phyloP scores from a whole-genome alignment of 2,888 invertebrate species.

The Tineola bisselliella region DNA sequence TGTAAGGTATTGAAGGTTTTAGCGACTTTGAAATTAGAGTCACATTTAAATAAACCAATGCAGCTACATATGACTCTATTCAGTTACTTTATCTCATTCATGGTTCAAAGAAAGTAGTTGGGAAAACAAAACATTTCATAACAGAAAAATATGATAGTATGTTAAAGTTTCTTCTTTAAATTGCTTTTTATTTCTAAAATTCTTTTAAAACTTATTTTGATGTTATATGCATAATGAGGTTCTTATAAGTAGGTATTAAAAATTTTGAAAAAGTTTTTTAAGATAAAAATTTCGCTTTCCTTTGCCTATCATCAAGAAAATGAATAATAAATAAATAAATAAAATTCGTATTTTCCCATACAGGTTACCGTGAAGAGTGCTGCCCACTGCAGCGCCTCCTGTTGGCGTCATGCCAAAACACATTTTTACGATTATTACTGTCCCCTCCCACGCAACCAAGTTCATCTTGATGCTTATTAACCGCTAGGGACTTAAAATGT shows the following conservation, averaged over 20 bases:
- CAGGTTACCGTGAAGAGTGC: background rate
- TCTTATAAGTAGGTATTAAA: too few species aligned
- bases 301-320: background rate
- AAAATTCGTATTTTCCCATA: background rate
- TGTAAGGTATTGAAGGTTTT: too few species aligned
- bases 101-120: background rate
- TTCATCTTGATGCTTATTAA: conserved; percentile 14
- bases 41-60: too few species aligned
- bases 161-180: background rate
- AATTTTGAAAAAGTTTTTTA: too few species aligned
- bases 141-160: background rate
- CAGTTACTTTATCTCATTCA: background rate
- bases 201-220: too few species aligned
- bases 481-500: conserved; percentile 12
- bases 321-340: background rate
- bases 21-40: too few species aligned
- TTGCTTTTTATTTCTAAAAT: background rate
- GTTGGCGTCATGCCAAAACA: conserved; percentile 12
- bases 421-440: conserved; percentile 14
- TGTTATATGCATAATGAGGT: too few species aligned
- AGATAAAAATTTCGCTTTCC: too few species aligned
- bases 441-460: background rate
- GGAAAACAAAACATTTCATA: background rate
- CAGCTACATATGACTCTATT: background rate
- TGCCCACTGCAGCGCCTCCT: conserved; percentile 3